Conservation (phyloP, 2,113 vertebrate species). For the Nycticebus coucang region DNA sequence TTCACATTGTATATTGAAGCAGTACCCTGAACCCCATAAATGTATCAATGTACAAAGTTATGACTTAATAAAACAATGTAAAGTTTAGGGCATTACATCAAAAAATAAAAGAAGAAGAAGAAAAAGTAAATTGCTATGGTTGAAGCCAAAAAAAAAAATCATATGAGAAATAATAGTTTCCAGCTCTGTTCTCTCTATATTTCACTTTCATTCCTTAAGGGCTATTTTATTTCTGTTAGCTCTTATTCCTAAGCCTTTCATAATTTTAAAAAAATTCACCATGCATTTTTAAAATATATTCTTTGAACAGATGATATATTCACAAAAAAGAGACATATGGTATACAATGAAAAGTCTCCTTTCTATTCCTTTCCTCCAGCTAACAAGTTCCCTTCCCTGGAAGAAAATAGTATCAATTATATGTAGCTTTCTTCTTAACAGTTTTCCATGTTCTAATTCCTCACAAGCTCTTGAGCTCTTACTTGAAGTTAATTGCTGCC, state of each 20-base stretch:
- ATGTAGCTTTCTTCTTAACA: background rate
- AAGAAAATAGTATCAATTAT: background rate
- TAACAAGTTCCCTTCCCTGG: background rate
- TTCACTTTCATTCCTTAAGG: constrained; percentile 27
- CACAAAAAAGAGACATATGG: background rate
- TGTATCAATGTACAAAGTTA: too few species aligned
- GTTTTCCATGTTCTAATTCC: background rate
- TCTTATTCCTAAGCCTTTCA: constrained; percentile 28
- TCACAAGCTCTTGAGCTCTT: background rate
- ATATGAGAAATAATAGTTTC: background rate
- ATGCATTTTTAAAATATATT: background rate
- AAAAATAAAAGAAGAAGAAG: too few species aligned
- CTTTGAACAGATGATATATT: background rate
- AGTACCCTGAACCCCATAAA: too few species aligned
- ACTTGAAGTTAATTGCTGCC: constrained; percentile 29
- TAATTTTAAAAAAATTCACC: background rate
- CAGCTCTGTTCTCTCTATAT: background rate
- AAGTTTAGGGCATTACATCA: too few species aligned
- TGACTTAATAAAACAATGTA: too few species aligned
- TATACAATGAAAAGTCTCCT: background rate
- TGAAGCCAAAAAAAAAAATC: background rate
- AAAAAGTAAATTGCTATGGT: too few species aligned
- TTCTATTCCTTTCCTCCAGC: background rate
- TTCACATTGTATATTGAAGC: too few species aligned
- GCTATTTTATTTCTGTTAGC: constrained; percentile 31